phyloP scores from a whole-genome alignment of 2,888 invertebrate genomes.

The Phytoseiulus persimilis region DNA sequence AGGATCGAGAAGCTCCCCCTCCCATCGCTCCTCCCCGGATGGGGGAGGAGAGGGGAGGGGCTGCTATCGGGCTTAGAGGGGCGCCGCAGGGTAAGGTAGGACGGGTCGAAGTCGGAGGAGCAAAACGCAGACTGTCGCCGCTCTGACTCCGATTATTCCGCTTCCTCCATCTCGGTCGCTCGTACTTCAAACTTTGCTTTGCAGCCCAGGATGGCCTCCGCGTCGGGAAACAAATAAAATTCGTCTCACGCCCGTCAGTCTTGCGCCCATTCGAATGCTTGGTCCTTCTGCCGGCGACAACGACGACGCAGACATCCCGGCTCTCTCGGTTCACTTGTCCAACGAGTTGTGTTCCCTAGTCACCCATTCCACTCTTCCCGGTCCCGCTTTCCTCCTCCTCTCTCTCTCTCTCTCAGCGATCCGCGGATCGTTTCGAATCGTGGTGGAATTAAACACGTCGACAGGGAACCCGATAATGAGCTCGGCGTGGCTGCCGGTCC shows the following conservation, averaged over 20 bases:
- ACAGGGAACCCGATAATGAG: background rate
- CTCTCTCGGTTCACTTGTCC: background rate
- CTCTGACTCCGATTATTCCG: background rate
- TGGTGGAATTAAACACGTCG: background rate
- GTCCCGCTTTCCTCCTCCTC: background rate
- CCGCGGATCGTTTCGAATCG: background rate
- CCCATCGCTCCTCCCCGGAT: too few species aligned
- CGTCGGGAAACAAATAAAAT: background rate
- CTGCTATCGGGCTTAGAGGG: too few species aligned
- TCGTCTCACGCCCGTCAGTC: background rate
- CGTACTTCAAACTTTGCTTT: background rate
- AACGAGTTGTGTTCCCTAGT: background rate
- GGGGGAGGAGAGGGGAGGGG: too few species aligned
- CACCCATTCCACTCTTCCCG: background rate
- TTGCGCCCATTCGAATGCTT: background rate
- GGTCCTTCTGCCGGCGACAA: background rate
- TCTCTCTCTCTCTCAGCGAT: background rate
- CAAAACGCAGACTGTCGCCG: background rate
- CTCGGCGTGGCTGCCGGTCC: background rate
- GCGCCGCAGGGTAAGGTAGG: too few species aligned
- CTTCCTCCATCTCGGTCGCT: background rate
- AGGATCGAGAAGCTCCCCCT: too few species aligned
- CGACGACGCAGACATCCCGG: background rate
- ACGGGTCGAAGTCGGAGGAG: too few species aligned
- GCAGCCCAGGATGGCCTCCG: background rate